Evolutionary conservation across 2,888 invertebrate species (phyloP), one percentile per base, ranked within the genome.

Genomic region (Scaptomyza parva): DNA sequence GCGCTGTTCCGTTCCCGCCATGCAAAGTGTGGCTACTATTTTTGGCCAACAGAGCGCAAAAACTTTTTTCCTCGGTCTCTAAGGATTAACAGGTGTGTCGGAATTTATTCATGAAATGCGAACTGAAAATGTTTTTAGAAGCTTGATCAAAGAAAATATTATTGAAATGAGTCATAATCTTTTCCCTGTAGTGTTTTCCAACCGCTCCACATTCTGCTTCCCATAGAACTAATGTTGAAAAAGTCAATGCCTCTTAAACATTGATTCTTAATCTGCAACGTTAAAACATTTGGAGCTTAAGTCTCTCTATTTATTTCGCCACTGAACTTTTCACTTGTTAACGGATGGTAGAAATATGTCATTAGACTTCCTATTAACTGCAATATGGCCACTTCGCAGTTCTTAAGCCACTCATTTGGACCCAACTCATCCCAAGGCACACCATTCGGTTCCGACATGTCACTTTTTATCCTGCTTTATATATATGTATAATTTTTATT

Each of bases 391-490:
- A 18, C 2, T 18, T 14, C 2, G 18, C 24, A 51, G 60, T 60
- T 67, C 35, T 39, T 30, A 20, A 41, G 20, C 18, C 20, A 39
- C 33, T 61, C 28, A 47, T 54, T 54, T 55, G 14, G 18, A 51
- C 12, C 54, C 37, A 50, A 14, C 20, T 26, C 8, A 18, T 7
- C 22, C 33, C 26, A 20, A n/a, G 48, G 40, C 37, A 41, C 35
- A 41, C 28, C 50, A 14, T 48, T 50, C 22, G 40, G 12, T 50
- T 60, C 40, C 33, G 20, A 37, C 35, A 37, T 37, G 35, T 37
- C 35, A 7, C 2, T 39, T 18, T 12, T 9, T 37, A 35, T 43
- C n/a, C 14, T 24, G 4, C 18, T 14, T 9, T 11, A 33, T 11
- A 7, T 45, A 11, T 26, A 17, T 44, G 1, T 35, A 18, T 2